Conservation (phyloP, 2,113 vertebrate genomes). For the Tetrao urogallus region DNA sequence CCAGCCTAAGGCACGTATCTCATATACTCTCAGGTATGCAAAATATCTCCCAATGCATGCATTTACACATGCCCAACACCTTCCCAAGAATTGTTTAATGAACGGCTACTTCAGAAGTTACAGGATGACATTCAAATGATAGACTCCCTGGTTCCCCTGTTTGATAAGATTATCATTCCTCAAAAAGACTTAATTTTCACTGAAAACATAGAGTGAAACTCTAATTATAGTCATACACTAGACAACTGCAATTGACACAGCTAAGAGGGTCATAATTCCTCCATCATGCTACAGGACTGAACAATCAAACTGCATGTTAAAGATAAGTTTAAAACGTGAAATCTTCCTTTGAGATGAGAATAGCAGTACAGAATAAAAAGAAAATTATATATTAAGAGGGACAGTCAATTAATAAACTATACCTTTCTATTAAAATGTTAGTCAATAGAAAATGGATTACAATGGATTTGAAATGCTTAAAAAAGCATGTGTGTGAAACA, state of each 20-base stretch:
- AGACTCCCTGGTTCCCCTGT: not conserved
- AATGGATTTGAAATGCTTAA: not conserved
- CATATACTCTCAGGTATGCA: not conserved
- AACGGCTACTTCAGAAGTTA: not conserved
- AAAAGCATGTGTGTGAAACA: not conserved
- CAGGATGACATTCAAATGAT: rapidly evolving
- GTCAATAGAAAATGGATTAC: not conserved
- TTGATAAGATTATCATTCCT: not conserved
- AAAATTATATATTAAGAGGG: not conserved
- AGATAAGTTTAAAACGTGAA: not conserved
- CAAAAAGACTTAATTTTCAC: not conserved
- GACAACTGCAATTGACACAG: not conserved
- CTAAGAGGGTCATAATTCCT: not conserved
- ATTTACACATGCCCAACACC: not conserved
- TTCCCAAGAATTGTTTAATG: not conserved
- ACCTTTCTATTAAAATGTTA: not conserved
- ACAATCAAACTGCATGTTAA: not conserved
- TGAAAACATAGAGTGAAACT: not conserved
- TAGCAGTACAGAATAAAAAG: not conserved
- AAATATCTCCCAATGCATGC: not conserved
- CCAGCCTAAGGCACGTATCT: not conserved
- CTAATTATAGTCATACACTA: not conserved
- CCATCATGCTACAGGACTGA: not conserved
- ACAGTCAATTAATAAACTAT: not conserved
- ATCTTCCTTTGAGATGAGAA: not conserved